Evolutionary conservation across 2,797 vertebrate species (phyloP).

Genomic region (Danio tinwini): DNA sequence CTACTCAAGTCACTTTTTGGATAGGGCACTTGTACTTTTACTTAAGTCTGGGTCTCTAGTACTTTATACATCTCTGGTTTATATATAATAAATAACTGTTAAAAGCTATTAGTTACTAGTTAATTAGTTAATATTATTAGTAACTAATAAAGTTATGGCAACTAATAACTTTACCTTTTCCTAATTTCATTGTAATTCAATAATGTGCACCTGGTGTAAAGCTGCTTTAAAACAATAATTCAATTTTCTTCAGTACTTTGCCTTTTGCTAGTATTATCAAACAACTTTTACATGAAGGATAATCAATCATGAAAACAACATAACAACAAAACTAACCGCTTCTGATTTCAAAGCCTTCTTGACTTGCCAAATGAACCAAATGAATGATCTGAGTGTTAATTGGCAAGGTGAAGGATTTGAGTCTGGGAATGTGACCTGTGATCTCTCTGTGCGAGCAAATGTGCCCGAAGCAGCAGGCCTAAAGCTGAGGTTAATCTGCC

Average conservation of each 20-base stretch:
- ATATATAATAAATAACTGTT: too few relatives aligned
- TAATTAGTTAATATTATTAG: too few relatives aligned
- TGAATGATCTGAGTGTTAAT: constrained; percentile 14
- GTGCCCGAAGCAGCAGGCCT: constrained; percentile 9
- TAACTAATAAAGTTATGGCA: too few relatives aligned
- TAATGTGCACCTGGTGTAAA: neutral
- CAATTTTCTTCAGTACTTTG: neutral
- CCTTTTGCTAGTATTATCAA: neutral
- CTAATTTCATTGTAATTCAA: too few relatives aligned
- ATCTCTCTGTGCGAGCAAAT: constrained; percentile 45
- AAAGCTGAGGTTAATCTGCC: constrained; percentile 39
- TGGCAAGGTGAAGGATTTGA: neutral
- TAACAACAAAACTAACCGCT: neutral
- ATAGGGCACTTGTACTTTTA: too few relatives aligned
- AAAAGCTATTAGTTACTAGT: too few relatives aligned
- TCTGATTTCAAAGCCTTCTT: neutral
- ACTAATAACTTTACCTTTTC: too few relatives aligned
- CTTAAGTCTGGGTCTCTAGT: too few relatives aligned
- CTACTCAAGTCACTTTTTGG: too few relatives aligned
- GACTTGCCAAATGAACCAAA: neutral
- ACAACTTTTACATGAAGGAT: neutral
- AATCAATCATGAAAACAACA: neutral
- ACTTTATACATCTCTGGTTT: too few relatives aligned
- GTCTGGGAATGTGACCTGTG: constrained; percentile 54
- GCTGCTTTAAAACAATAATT: neutral